Evolutionary conservation across 2,113 vertebrate species (phyloP), one percentile per base, ranked within the genome.

Genomic region (Struthidea cinerea): DNA sequence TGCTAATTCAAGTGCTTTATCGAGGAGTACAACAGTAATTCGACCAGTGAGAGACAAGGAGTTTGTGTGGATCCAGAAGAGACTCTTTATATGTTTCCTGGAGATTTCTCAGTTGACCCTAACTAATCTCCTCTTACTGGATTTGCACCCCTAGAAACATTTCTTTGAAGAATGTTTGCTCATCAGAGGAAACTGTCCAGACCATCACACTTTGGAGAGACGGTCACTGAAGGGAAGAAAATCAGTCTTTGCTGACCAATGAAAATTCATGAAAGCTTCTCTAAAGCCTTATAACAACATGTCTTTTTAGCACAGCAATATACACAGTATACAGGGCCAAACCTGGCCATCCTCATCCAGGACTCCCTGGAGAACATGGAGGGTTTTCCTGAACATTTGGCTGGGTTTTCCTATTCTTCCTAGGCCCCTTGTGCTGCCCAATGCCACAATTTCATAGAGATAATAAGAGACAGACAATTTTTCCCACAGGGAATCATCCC

Each of bases 61-160:
- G 17, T 59, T 84, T 88, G 32, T 47, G 47, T 44, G 59, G 55
- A 84, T 88, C n/a, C 33, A 93, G 81, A 77, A 69, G 16, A 88
- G 12, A 44, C 8, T 59, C 28, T 56, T 83, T 74, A 14, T 63
- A 26, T 70, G 76, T 85, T 88, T 68, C 49, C 74, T 53, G 18
- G 68, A 53, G 60, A 42, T 87, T 95, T 96, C 42, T 93, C 56
- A 53, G 42, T 37, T 84, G 52, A 84, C 56, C 23, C 67, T 60
- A 52, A 88, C 59, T 91, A 96, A 93, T 96, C 76, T 80, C 15
- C 44, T 91, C 35, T 95, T 69, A 74, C 41, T 60, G 37, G 69
- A 84, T 92, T 95, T 86, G 9, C 32, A 87, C 32, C 39, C 47
- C 26, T 90, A 69, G 90, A 93, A 93, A 84, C 39, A 41, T 76